phyloP scores from a whole-genome alignment of 2,888 invertebrate genomes.

The Acholoe squamosa region DNA sequence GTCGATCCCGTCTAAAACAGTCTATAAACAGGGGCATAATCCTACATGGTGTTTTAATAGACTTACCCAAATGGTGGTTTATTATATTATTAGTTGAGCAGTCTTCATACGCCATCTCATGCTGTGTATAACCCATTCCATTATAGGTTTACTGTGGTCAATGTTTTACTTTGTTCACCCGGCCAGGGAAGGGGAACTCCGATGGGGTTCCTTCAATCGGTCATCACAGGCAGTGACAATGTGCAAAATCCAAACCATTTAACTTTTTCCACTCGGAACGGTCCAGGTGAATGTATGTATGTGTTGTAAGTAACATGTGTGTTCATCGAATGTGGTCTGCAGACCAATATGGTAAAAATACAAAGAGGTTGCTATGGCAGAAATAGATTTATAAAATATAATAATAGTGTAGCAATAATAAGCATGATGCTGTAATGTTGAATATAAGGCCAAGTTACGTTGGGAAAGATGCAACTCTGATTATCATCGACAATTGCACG shows the following conservation, averaged over 20 bases:
- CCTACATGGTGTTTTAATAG: background rate
- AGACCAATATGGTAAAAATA: background rate
- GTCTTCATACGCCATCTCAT: conserved; percentile 16
- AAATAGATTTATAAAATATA: background rate
- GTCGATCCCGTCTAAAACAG: background rate
- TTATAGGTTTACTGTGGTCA: background rate
- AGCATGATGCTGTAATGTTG: background rate
- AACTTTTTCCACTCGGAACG: conserved; percentile 25
- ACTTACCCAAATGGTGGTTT: background rate
- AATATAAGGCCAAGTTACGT: background rate
- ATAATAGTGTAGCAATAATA: background rate
- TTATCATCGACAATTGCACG: background rate
- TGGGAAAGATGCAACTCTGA: background rate
- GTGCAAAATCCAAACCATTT: conserved; percentile 61
- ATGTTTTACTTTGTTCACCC: conserved; percentile 33
- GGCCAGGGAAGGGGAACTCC: background rate
- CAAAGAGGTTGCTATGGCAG: background rate
- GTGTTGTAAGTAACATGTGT: background rate
- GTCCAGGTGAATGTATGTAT: background rate
- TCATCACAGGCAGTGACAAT: conserved; percentile 61
- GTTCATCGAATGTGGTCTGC: background rate
- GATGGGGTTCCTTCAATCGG: background rate
- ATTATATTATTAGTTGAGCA: conserved; percentile 28
- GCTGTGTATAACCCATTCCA: conserved; percentile 10
- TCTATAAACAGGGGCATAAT: background rate